Evolutionary conservation across 2,888 invertebrate genomes (phyloP), one percentile per base, ranked within the genome.

Genomic region (Ornithoptera alexandrae): DNA sequence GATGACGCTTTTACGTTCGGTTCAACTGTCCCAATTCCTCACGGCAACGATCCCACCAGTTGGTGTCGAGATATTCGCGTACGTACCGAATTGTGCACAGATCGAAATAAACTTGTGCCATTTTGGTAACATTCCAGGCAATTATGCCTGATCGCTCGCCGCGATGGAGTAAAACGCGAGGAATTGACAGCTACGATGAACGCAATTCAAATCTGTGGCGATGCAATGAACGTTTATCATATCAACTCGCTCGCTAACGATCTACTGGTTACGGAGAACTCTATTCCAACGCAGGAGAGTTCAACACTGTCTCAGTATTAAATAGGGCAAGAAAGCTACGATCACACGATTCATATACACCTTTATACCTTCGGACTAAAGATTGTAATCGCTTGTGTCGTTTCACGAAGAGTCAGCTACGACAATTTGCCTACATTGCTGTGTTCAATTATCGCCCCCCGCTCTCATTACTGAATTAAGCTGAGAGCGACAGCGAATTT

Each of bases 381-480:
- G 85, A 78, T 73, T 69, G 75, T 76, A 80, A 75, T 86, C 67
- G 73, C 60, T 71, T 75, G 72, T 22, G 71, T 60, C 61, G 79
- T 79, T 79, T 80, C 80, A 82, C 78, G 81, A 81, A 84, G 80
- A 83, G 85, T 81, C 84, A 78, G 78, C 84, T 79, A 81, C 83
- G 83, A 84, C 92, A 92, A 92, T 92, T 92, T 91, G 89, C 91
- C 89, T 90, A 30, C 30, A 91, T 92, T 92, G 90, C 84, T 80
- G 89, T 83, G 85, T 85, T 85, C 89, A 92, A 92, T 92, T 92
- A 91, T 91, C 90, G 90, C 92, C 92, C 92, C 91, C 87, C 67
- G 90, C 90, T 85, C 89, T 89, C 84, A 90, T 92, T 91, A 90
- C 89, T 85, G 92, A 86, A 90, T 92, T 91, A 92, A 90, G 86